Evolutionary conservation across 2,888 invertebrate genomes (phyloP), one percentile per base, ranked within the genome.

Genomic region (Craniophora ligustri): DNA sequence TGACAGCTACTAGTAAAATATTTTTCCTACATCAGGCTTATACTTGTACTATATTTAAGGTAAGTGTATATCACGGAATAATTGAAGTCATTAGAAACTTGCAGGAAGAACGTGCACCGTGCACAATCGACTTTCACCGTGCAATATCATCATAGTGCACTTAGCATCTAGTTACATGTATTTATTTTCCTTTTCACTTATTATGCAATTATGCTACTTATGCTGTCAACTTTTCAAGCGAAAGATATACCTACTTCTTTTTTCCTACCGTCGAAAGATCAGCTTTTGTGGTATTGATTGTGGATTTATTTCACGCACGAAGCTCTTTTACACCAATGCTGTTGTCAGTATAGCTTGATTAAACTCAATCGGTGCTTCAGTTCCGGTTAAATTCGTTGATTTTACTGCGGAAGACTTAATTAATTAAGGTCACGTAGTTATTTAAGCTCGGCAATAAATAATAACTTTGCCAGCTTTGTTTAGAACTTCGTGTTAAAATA

Each of bases 41-140:
- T 3, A 10, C 10, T 10, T 10, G 3, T 23, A 10, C 10, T 0
- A 21, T 6, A 8, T 28, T 35, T 16, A 26, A 16, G 15, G 8
- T 31, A 49, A 36, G 13, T 32, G 42, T 21, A 44, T 26, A 40
- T 18, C 32, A 21, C 21, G 18, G 16, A 60, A 21, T 64, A 54
- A 65, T 53, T 65, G 36, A 47, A 53, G 66, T 62, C 48, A 51
- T 50, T 53, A 70, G 60, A 70, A 68, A 65, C 67, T 57, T 62
- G 50, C 51, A 71, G 71, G 71, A 71, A 71, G 67, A 60, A 40
- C 62, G 54, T 58, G 67, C 46, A 50, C 28, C 59, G 41, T 58
- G 56, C 39, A 58, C 46, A 53, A 62, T 67, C 44, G 10, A 60
- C 71, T 71, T 71, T 71, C 71, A 54, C 71, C 38, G 45, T 55